phyloP scores from a whole-genome alignment of 2,888 invertebrate genomes.

The Caenorhabditis sp. region DNA sequence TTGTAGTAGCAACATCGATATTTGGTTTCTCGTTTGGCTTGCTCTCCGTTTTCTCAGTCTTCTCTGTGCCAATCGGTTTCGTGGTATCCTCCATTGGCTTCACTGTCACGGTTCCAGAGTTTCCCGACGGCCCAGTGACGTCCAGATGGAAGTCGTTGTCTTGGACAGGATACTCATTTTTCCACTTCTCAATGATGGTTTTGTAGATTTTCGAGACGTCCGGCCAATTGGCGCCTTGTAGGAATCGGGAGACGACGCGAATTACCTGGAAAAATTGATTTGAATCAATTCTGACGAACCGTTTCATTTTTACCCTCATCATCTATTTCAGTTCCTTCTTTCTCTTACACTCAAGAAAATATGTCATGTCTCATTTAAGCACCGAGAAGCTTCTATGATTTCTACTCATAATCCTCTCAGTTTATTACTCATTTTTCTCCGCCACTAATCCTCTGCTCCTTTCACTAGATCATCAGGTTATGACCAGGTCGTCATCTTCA shows the following conservation, averaged over 20 bases:
- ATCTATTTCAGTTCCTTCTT: too few species aligned
- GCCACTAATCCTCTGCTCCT: background rate
- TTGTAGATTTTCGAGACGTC: slow-evolving; percentile 97
- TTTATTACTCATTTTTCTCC: background rate
- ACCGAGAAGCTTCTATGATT: slow-evolving; percentile 2
- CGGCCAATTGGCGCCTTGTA: slow-evolving; percentile 95
- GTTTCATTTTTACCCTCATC: too few species aligned
- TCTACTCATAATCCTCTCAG: background rate
- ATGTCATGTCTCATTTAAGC: too few species aligned
- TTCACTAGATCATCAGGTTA: slow-evolving; percentile 9
- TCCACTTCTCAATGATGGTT: slow-evolving; percentile 88
- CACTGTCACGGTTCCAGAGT: slow-evolving; percentile 20
- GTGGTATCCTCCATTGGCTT: slow-evolving; percentile 23
- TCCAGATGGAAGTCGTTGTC: slow-evolving; percentile 21
- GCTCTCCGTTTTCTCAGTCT: background rate
- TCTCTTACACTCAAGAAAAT: too few species aligned
- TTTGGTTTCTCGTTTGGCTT: slow-evolving; percentile 29
- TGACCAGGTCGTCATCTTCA: slow-evolving; percentile 21
- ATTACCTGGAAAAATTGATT: slow-evolving; percentile 86
- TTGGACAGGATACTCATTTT: slow-evolving; percentile 58
- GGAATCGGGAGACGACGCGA: slow-evolving; percentile 93
- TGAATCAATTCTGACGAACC: too few species aligned
- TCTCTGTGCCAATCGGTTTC: background rate
- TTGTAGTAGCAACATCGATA: slow-evolving; percentile 53
- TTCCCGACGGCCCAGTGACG: slow-evolving; percentile 28